Base-by-base conservation (phyloP, 2,797 vertebrate species). In the Mus caroli region DNA sequence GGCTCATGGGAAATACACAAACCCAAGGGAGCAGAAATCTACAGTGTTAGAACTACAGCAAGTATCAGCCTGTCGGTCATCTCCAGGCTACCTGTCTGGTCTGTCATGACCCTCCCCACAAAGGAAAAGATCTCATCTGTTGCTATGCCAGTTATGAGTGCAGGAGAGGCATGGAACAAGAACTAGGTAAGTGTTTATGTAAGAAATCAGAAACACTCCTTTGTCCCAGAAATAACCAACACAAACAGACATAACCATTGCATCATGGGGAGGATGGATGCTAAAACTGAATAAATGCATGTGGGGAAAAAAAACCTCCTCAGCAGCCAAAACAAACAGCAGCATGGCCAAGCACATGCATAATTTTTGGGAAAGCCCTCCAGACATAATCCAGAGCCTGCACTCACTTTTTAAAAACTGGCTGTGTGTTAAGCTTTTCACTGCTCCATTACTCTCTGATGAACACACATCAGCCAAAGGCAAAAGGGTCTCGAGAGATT, bases 261-360 rank as follows among this genome's bases (percentile, higher is more conserved):
- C 46, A 71, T 91, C 64, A 88, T 15, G 31, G 79, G 71, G 76
- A 37, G 14, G 71, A 87, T 28, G 31, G 64, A 80, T 62, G 54
- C 75, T 94, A 40, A 92, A 93, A 71, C 78, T 58, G 46, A 85
- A 82, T 82, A 58, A 94, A 71, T n/a, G 46, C n/a, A 87, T 22
- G 12, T 19, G 22, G 43, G 26, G 58, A 64, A 62, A 15, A 62
- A 15, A 20, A 10, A 3, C 13, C 17, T 52, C 40, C 60, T 75
- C 31, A 8, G 1, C 17, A 3, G 89, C 92, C 91, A 95, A 97
- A 91, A 67, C 20, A 95, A 96, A 71, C 69, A 96, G 40, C 22
- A 6, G 15, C 1, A 31, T 26, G 2, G 76, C 91, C 89, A 97
- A 91, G 58, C 2, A 4, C 83, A 92, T 52, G 69, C 28, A 79